Evolutionary conservation across 2,888 invertebrate species (phyloP).

Genomic region (Drosophila atripex): DNA sequence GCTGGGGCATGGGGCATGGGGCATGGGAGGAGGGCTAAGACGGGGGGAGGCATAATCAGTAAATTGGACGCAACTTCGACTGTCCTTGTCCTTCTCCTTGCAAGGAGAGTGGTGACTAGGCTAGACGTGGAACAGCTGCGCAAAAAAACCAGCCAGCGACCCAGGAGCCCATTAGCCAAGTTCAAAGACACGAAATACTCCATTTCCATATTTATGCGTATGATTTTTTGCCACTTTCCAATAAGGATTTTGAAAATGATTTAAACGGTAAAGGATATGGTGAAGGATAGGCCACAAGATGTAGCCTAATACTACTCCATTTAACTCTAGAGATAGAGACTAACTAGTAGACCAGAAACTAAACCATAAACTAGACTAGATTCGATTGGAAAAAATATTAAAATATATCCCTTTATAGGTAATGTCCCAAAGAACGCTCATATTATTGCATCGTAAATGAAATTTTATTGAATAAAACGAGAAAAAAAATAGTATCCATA

Average conservation of each 20-base stretch:
- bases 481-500: constrained; percentile 3
- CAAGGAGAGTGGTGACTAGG: constrained; percentile 19
- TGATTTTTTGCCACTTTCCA: constrained; percentile 10
- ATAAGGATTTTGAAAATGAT: background rate
- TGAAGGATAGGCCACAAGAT: background rate
- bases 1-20: background rate
- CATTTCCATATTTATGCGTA: too few species aligned
- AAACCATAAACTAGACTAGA: too few species aligned
- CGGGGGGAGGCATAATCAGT: constrained; percentile 25
- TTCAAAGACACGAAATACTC: constrained; percentile 5
- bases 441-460: constrained; percentile 8
- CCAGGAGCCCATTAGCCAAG: constrained; percentile 8
- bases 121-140: constrained; percentile 24
- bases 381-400: too few species aligned
- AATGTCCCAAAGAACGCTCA: too few species aligned
- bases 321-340: too few species aligned
- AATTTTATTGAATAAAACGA: constrained; percentile 27
- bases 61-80: constrained; percentile 25
- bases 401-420: too few species aligned
- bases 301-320: too few species aligned
- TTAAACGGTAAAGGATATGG: background rate
- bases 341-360: too few species aligned
- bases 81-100: too few species aligned
- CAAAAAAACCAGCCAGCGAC: background rate
- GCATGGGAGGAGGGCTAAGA: background rate